Evolutionary conservation across 2,888 invertebrate genomes (phyloP).

Genomic region (Eupithecia centaureata): DNA sequence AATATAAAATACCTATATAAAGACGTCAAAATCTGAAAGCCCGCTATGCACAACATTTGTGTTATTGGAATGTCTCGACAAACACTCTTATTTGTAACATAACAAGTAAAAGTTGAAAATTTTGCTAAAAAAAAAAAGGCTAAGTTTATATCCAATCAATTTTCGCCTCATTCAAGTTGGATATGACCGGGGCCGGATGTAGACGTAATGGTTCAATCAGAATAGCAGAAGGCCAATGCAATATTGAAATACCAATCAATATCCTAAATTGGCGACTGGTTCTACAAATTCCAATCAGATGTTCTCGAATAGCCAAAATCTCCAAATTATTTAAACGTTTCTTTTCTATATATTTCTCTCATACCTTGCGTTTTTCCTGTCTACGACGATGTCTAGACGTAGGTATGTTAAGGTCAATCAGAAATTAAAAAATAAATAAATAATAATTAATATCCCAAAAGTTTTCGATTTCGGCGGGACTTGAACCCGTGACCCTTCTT

Average conservation of each 20-base stretch:
- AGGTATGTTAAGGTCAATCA: too few species aligned
- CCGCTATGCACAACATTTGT: background rate
- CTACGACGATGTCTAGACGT: too few species aligned
- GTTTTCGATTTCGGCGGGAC: too few species aligned
- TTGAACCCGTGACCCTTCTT: too few species aligned
- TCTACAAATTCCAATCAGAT: background rate
- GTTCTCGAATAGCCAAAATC: background rate
- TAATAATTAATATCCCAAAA: too few species aligned
- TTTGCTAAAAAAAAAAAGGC: background rate
- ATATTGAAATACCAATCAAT: background rate
- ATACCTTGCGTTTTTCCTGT: background rate
- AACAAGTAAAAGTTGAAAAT: background rate
- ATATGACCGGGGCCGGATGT: slow-evolving; percentile 1
- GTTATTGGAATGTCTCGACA: background rate
- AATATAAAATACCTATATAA: too few species aligned
- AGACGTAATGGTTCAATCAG: background rate
- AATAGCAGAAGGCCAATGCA: background rate
- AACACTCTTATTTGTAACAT: background rate
- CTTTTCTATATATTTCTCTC: background rate
- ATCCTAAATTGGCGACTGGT: background rate
- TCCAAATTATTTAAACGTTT: background rate
- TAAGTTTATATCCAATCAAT: background rate
- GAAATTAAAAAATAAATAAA: too few species aligned
- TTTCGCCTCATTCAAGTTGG: background rate
- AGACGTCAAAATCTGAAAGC: background rate